Evolutionary conservation across 1,140 invertebrate species (phyloP).

Genomic region (Mylabris phalerata): DNA sequence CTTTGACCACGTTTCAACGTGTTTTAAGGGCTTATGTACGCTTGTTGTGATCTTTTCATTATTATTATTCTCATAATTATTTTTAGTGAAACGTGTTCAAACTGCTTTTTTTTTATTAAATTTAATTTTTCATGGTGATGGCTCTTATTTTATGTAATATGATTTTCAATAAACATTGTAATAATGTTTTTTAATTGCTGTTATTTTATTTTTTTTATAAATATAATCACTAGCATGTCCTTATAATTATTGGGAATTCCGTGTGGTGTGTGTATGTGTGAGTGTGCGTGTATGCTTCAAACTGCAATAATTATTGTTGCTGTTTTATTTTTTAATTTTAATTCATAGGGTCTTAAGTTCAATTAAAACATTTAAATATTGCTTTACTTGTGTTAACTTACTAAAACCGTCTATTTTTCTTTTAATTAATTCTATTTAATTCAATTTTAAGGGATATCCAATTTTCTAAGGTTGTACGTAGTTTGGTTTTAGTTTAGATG

Average conservation of each 20-base stretch:
- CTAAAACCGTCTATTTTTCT: too few relatives aligned
- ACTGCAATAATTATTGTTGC: conserved; percentile 9
- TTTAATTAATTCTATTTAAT: too few relatives aligned
- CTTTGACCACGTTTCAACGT: conserved; percentile 13
- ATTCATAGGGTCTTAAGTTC: too few relatives aligned
- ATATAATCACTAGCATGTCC: conserved; percentile 32
- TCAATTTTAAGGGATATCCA: too few relatives aligned
- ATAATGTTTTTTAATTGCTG: conserved; percentile 37
- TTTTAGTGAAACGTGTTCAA: conserved; percentile 21
- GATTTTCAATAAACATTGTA: conserved; percentile 39
- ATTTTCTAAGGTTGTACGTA: too few relatives aligned
- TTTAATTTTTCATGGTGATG: conserved; percentile 34
- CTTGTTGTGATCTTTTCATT: conserved; percentile 6
- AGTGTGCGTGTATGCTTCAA: too few relatives aligned
- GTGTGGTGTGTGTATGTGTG: too few relatives aligned
- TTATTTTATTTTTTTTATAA: conserved; percentile 32
- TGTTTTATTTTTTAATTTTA: background rate
- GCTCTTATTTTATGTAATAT: conserved; percentile 34
- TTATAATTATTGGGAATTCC: conserved; percentile 15
- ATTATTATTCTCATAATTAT: background rate
- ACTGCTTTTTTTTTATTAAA: conserved; percentile 7
- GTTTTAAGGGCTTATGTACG: background rate
- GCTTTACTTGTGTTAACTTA: too few relatives aligned
- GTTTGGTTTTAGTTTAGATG: too few relatives aligned
- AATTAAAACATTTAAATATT: too few relatives aligned